Evolutionary conservation across 2,113 vertebrate genomes (phyloP), one percentile per base, ranked within the genome.

Genomic region (Agapornis roseicollis): DNA sequence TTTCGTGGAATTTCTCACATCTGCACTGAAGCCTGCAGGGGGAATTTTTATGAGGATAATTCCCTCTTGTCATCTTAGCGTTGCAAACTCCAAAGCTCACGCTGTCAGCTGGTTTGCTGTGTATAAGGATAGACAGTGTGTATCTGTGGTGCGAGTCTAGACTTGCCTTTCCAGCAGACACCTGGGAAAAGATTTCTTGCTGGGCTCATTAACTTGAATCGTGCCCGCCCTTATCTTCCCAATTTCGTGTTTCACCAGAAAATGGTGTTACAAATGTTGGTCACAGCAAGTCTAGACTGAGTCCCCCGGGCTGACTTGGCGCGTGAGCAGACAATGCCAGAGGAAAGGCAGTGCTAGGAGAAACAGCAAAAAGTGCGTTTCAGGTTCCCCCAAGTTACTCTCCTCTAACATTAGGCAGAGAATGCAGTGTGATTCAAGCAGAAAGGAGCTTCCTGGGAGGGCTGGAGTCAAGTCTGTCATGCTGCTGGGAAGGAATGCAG

Each of bases 1-100:
- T 80, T 79, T 11, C 53, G 70, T 85, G 92, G 95, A 96, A 94
- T 96, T 93, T 79, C 83, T 95, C 80, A 80, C 78, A 86, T 88
- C 92, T 95, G 85, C 66, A 63, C 13, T 47, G 77, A 72, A 92
- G 86, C 88, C 86, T 29, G 66, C 25, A 27, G 93, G 94, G 70
- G 31, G 52, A 49, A 96, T 90, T 92, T 68, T 61, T 69, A n/a
- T 58, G 52, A 82, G 88, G 60, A 56, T 84, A 87, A 92, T 87
- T 96, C 86, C 80, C 25, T 68, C 72, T 11, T 41, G 73, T 69
- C 7, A 2, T 29, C 64, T 68, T 8, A 19, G 71, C 58, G 65
- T 14, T 60, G 15, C 29, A 14, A 33, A n/a, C n/a, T 37, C 80
- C 64, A 63, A 18, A 63, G 88, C 80, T 80, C 33, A 6, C 1